phyloP scores from a whole-genome alignment of 2,888 invertebrate genomes.

The Bellardia pandia region DNA sequence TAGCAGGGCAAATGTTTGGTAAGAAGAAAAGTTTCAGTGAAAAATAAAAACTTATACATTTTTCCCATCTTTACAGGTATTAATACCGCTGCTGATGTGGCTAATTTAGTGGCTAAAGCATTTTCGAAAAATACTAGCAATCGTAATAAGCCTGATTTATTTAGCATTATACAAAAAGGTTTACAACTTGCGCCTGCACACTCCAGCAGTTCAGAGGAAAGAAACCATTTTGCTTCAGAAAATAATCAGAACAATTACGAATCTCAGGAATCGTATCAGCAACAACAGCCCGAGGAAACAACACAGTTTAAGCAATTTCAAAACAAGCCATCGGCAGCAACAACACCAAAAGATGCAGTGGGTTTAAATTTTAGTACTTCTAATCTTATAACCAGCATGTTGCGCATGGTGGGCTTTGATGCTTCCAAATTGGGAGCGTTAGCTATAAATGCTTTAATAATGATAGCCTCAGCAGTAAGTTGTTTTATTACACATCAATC shows the following conservation, averaged over 20 bases:
- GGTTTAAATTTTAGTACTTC: slow-evolving; percentile 74
- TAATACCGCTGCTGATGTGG: slow-evolving; percentile 86
- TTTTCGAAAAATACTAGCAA: slow-evolving; percentile 81
- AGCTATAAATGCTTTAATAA: slow-evolving; percentile 92
- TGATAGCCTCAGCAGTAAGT: slow-evolving; percentile 92
- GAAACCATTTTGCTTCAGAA: neutral
- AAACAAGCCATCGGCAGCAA: slow-evolving; percentile 38
- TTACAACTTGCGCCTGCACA: slow-evolving; percentile 18
- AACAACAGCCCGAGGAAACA: slow-evolving; percentile 72
- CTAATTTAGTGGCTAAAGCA: slow-evolving; percentile 86
- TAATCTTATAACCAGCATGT: slow-evolving; percentile 84
- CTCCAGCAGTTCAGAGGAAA: slow-evolving; percentile 31
- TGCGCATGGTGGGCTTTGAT: slow-evolving; percentile 90
- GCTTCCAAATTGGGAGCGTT: slow-evolving; percentile 91
- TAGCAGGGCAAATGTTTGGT: slow-evolving; percentile 83
- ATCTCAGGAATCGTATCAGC: slow-evolving; percentile 58
- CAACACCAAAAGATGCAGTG: slow-evolving; percentile 63
- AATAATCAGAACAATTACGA: slow-evolving; percentile 32
- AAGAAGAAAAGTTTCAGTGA: slow-evolving; percentile 39
- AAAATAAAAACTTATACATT: neutral
- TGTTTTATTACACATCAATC: neutral
- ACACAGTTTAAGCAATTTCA: slow-evolving; percentile 43
- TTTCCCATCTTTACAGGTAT: slow-evolving; percentile 77
- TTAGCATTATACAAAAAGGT: slow-evolving; percentile 76
- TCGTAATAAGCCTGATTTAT: slow-evolving; percentile 75